Evolutionary conservation across 2,888 invertebrate species (phyloP), one percentile per base, ranked within the genome.

Genomic region (Melitaea athalia): DNA sequence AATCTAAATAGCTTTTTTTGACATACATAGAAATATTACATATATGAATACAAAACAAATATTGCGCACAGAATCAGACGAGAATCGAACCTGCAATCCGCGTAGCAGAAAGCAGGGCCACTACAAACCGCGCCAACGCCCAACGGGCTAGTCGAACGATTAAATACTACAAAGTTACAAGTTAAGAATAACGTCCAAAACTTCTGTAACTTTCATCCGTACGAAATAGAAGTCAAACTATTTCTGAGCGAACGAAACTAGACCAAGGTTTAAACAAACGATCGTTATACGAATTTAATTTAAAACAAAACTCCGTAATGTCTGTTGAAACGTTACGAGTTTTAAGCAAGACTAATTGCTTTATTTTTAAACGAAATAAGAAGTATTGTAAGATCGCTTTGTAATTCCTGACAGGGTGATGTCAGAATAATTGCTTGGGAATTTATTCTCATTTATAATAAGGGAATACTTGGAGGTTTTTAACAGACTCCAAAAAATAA

Each of bases 221-320:
- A 38, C 17, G 12, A 62, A 71, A 57, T 68, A 59, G n/a, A 24
- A 55, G 47, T 55, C 52, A 57, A 59, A 72, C 65, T 68, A 64
- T 63, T 59, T n/a, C 63, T 65, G 67, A 59, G 49, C 14, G 53
- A 31, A 11, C 12, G 31, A 17, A 55, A 59, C 53, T 57, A 42
- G 17, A 8, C 38, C 38, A 42, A 42, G 33, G 42, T 42, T 57
- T 55, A 61, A 55, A 38, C 53, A 52, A 66, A 61, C 45, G 53
- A 12, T 15, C 61, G 66, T 47, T 55, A 66, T 66, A 45, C 45
- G 61, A 59, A 77, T 78, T 78, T 76, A 71, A 75, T 76, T 78
- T 76, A 67, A 72, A 75, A 71, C 69, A 60, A 68, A 70, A 75
- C 71, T 76, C 72, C 70, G 73, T 72, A 72, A 75, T 70, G 71